A percentile compares a stretch with the other conserved stretches of the same genome.
Conservation (phyloP, 23 tunicate species). For the Halocynthia aurantium region DNA sequence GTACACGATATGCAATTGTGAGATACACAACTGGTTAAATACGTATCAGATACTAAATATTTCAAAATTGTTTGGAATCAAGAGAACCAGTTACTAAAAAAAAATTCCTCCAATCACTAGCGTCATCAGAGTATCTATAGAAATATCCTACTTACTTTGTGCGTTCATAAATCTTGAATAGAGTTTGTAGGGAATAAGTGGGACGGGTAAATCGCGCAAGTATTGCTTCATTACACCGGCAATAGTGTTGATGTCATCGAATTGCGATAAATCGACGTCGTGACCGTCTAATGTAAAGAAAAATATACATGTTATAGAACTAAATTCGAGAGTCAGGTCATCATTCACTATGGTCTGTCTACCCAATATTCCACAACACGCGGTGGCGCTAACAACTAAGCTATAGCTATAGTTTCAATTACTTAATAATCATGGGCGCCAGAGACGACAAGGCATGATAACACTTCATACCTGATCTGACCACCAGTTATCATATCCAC, state of each 20-base stretch:
- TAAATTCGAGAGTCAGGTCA: too few relatives aligned
- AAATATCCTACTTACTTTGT: slow-evolving; percentile 49
- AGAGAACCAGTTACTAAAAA: neutral
- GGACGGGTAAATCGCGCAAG: slow-evolving; percentile 80
- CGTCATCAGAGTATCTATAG: neutral
- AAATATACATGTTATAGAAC: neutral
- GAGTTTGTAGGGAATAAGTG: slow-evolving; percentile 57
- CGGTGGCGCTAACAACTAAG: too few relatives aligned
- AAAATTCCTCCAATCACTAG: neutral
- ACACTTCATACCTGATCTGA: too few relatives aligned
- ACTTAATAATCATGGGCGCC: too few relatives aligned
- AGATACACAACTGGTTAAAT: neutral
- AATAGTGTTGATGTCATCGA: slow-evolving; percentile 70
- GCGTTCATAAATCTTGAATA: slow-evolving; percentile 90
- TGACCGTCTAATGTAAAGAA: slow-evolving; percentile 36
- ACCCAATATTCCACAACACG: too few relatives aligned
- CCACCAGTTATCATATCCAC: too few relatives aligned
- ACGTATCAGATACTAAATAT: neutral
- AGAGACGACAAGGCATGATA: too few relatives aligned
- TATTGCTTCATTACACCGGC: slow-evolving; percentile 77
- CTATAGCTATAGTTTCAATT: too few relatives aligned
- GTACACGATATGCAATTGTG: neutral
- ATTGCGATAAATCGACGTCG: slow-evolving; percentile 33
- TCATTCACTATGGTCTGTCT: too few relatives aligned
- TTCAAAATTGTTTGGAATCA: neutral